A percentile compares a stretch with the other conserved stretches of the same genome.
phyloP scores from a whole-genome alignment of 2,797 vertebrate genomes.

The Hafferia zeledoni region DNA sequence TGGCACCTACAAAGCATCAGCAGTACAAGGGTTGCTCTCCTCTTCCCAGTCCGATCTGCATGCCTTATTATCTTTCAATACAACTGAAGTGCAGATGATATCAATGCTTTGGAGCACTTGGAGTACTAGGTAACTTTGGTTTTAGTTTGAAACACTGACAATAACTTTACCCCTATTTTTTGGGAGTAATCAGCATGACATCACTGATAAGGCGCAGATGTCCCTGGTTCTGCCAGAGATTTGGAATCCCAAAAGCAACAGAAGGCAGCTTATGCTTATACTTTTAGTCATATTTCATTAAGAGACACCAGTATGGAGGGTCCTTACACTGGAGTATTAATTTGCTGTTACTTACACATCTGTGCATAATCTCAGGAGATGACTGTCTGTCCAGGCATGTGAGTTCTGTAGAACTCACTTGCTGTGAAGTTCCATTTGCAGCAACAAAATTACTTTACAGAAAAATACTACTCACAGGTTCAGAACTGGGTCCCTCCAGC shows the following conservation, averaged over 20 bases:
- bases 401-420: neutral
- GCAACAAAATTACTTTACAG: neutral
- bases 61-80: neutral
- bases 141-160: neutral
- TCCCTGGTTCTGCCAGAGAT: neutral
- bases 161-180: neutral
- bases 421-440: neutral
- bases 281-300: neutral
- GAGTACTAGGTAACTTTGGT: neutral
- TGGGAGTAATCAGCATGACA: neutral
- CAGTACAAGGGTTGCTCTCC: neutral
- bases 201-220: neutral
- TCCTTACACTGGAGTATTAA: neutral
- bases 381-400: accelerated
- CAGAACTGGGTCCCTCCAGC: neutral
- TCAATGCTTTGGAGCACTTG: neutral
- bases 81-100: accelerated
- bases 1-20: neutral
- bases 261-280: neutral
- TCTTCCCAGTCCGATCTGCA: neutral
- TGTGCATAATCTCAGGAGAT: accelerated
- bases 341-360: neutral
- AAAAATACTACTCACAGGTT: neutral
- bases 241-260: neutral
- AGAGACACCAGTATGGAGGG: accelerated